Conservation (phyloP, 2,888 invertebrate species). For the Pelosia muscerda region DNA sequence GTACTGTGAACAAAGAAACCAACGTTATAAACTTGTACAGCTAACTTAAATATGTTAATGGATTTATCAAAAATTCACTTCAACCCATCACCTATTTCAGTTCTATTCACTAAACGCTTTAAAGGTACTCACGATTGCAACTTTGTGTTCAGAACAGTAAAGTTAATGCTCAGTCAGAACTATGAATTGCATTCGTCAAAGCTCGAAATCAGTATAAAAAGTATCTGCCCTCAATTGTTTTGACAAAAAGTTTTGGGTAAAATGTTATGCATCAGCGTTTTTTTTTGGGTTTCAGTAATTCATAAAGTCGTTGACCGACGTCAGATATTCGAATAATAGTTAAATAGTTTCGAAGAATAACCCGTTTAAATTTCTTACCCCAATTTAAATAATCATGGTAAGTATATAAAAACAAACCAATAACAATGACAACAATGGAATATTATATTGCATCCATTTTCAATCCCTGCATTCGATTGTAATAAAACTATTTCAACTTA, state of each 20-base stretch:
- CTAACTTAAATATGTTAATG: neutral
- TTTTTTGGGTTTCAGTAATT: neutral
- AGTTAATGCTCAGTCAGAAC: too few relatives aligned
- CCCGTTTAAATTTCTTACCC: too few relatives aligned
- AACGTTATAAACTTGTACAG: neutral
- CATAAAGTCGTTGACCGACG: neutral
- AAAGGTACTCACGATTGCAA: neutral
- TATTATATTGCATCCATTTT: too few relatives aligned
- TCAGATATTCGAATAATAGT: too few relatives aligned
- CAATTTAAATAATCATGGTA: too few relatives aligned
- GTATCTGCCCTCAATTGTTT: neutral
- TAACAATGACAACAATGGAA: too few relatives aligned
- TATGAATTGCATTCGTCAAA: neutral
- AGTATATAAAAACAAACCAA: too few relatives aligned
- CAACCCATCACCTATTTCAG: too few relatives aligned
- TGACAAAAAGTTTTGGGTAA: neutral
- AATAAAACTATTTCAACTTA: too few relatives aligned
- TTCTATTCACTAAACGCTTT: neutral
- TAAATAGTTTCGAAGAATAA: too few relatives aligned
- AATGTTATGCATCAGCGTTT: neutral
- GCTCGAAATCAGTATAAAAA: neutral
- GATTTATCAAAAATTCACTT: neutral
- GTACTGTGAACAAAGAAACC: conserved; percentile 88
- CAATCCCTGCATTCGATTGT: too few relatives aligned
- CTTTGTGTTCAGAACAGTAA: neutral